Conservation (phyloP, 2,113 vertebrate genomes). For the Hippocampus zosterae region DNA sequence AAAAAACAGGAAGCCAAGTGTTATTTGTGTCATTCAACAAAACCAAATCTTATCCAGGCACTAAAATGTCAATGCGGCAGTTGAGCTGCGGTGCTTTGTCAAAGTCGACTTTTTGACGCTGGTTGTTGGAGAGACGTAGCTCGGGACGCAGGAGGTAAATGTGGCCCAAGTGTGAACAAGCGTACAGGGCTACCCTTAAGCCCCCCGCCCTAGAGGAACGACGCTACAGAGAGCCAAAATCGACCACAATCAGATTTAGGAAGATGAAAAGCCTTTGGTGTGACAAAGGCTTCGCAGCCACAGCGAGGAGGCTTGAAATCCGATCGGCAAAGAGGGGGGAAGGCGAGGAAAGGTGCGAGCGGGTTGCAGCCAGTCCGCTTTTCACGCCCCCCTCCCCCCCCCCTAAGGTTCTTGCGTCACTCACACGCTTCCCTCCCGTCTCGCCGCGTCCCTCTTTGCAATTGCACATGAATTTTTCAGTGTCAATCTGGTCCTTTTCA, state of each 20-base stretch:
- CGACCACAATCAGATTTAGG: constrained; percentile 64
- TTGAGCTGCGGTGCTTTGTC: too few relatives aligned
- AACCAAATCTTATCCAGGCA: background rate
- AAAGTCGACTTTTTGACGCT: background rate
- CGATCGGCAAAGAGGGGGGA: background rate
- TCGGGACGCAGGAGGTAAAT: background rate
- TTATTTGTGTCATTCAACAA: background rate
- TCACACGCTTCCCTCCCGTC: constrained; percentile 30
- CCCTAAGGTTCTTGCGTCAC: constrained; percentile 51
- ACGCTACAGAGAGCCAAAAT: constrained; percentile 68
- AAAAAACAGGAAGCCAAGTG: too few relatives aligned
- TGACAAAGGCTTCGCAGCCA: background rate
- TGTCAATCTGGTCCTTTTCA: constrained; percentile 69
- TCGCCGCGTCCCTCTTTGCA: constrained; percentile 38
- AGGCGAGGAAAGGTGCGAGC: constrained; percentile 28
- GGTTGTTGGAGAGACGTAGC: background rate
- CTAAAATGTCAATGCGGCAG: background rate
- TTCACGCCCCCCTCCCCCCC: constrained; percentile 28
- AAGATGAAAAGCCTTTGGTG: constrained; percentile 50
- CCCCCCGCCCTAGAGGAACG: constrained; percentile 64
- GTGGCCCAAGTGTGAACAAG: constrained; percentile 50
- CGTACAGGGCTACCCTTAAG: constrained; percentile 66
- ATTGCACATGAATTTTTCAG: constrained; percentile 77
- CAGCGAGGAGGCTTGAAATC: background rate
- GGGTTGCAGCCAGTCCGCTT: constrained; percentile 33